A percentile compares a stretch with the other conserved stretches of the same genome.
phyloP scores from a whole-genome alignment of 1,140 invertebrate genomes.

The Macrobrachium rosenbergii region DNA sequence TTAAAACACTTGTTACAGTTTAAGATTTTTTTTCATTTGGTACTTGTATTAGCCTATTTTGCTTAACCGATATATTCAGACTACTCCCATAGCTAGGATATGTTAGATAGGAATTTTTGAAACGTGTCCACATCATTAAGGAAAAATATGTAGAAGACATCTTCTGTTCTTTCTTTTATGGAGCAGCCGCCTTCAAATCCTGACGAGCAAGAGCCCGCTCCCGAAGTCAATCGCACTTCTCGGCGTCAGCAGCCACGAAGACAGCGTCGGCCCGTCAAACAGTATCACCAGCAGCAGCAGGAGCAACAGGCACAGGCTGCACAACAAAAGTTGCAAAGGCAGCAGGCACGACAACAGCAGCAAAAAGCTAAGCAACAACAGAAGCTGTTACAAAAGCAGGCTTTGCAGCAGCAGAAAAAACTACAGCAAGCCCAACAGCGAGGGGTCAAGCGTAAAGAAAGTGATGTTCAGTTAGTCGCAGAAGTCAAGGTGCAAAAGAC shows the following conservation, averaged over 20 bases:
- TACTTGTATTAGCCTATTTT: too few relatives aligned
- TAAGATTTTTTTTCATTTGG: too few relatives aligned
- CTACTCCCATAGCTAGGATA: too few relatives aligned
- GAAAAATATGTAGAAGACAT: not conserved
- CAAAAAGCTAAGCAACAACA: slow-evolving; percentile 36
- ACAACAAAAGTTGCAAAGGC: not conserved
- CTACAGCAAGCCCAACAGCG: slow-evolving; percentile 17
- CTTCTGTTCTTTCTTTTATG: not conserved
- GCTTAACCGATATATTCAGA: too few relatives aligned
- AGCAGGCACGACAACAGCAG: slow-evolving; percentile 31
- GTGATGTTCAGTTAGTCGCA: slow-evolving; percentile 34
- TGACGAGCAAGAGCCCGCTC: not conserved
- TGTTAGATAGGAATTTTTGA: too few relatives aligned
- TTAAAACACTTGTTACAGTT: too few relatives aligned
- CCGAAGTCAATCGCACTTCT: not conserved
- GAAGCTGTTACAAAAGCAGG: slow-evolving; percentile 17
- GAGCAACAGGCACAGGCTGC: slow-evolving; percentile 39
- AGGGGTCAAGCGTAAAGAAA: slow-evolving; percentile 48
- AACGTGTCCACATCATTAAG: too few relatives aligned
- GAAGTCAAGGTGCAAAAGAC: slow-evolving; percentile 52
- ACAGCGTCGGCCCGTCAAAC: slow-evolving; percentile 49
- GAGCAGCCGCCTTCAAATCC: too few relatives aligned
- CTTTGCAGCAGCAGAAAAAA: not conserved
- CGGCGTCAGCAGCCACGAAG: not conserved
- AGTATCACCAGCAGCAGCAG: slow-evolving; percentile 47